Evolutionary conservation across 2,888 invertebrate species (phyloP).

Genomic region (Melanchra persicariae): DNA sequence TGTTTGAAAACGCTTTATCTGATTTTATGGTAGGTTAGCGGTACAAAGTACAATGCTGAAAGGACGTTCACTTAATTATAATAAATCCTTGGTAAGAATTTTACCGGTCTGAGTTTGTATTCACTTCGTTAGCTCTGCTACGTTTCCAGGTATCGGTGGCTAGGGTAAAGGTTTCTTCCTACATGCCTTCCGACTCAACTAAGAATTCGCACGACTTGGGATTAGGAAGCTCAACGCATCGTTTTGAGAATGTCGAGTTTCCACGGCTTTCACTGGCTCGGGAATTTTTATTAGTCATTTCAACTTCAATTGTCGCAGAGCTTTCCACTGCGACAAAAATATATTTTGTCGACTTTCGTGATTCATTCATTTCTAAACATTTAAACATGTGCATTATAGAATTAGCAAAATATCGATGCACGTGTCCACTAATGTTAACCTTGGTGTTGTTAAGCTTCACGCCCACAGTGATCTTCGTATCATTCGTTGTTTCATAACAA

Average conservation of each 20-base stretch:
- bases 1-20: constrained; percentile 18
- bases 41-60: constrained; percentile 20
- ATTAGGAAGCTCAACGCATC: constrained; percentile 11
- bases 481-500: constrained; percentile 41
- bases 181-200: constrained; percentile 7
- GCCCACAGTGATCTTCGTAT: constrained; percentile 43
- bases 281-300: constrained; percentile 46
- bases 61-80: constrained; percentile 22
- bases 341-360: constrained; percentile 14
- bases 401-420: constrained; percentile 39
- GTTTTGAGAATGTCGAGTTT: constrained; percentile 21
- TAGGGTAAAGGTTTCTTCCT: constrained; percentile 28
- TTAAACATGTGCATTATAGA: constrained; percentile 32
- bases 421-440: constrained; percentile 47
- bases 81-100: constrained; percentile 31
- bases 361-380: constrained; percentile 43
- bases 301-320: constrained; percentile 25
- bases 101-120: constrained; percentile 21
- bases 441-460: constrained; percentile 44
- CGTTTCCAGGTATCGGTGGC: constrained; percentile 11
- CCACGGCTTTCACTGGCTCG: constrained; percentile 39
- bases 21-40: constrained; percentile 27
- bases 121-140: not conserved
- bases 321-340: constrained; percentile 24
- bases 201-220: constrained; percentile 10